Conservation (phyloP, 2,797 vertebrate genomes). For the Rhinatrema bivittatum region DNA sequence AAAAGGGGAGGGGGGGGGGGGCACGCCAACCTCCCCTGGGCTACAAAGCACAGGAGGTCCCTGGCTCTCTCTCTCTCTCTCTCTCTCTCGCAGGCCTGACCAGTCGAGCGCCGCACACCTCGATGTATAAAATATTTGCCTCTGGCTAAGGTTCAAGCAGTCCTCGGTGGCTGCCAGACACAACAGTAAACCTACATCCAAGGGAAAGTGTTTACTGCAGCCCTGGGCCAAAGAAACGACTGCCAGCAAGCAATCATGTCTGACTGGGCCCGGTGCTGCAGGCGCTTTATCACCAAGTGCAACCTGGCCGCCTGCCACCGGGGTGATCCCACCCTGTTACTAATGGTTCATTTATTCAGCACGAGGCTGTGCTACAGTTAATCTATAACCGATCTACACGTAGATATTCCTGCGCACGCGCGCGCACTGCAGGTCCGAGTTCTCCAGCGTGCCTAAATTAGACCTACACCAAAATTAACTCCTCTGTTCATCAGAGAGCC, state of each 20-base stretch:
- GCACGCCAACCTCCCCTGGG: conserved; percentile 35
- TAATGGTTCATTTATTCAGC: conserved; percentile 36
- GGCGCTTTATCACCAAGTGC: conserved; percentile 41
- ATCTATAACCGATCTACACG: conserved; percentile 8
- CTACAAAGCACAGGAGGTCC: conserved; percentile 21
- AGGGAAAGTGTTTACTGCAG: conserved; percentile 66
- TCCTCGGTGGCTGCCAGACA: conserved; percentile 64
- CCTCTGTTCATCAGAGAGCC: too few species aligned
- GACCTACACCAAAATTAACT: too few species aligned
- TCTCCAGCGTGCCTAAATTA: too few species aligned
- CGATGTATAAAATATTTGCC: conserved; percentile 80
- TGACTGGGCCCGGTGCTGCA: conserved; percentile 29
- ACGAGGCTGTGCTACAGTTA: conserved; percentile 16
- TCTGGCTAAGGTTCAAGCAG: conserved; percentile 76
- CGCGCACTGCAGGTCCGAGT: too few species aligned
- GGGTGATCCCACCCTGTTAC: conserved; percentile 24
- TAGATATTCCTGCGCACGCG: conserved; percentile 4
- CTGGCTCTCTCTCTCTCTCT: conserved; percentile 20
- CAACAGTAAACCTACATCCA: conserved; percentile 67
- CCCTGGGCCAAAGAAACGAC: conserved; percentile 46
- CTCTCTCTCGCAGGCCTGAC: conserved; percentile 52
- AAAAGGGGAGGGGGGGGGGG: conserved; percentile 1
- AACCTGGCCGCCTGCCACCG: conserved; percentile 39
- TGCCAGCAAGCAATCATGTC: conserved; percentile 45
- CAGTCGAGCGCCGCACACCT: conserved; percentile 61